Evolutionary conservation across 1,140 invertebrate species (phyloP), one percentile per base, ranked within the genome.

Genomic region (Drosophila nikananu): DNA sequence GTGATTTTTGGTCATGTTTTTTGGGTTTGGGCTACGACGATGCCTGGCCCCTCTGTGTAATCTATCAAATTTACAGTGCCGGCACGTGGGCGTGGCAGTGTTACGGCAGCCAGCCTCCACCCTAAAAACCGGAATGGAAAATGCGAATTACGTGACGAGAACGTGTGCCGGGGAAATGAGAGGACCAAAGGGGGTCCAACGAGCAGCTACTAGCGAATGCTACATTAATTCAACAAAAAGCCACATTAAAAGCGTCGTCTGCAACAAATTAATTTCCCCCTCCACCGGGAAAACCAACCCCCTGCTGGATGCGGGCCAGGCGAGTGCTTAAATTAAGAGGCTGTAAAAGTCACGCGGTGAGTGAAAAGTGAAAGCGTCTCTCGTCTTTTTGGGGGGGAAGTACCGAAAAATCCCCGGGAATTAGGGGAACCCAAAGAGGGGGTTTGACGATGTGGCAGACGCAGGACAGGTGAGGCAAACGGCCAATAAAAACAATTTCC

Each of bases 241-340:
- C 67, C 84, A 91, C 86, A 90, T 90, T 90, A 91, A 90, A 90
- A 91, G 65, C 74, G 79, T 82, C 86, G 86, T 91, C 86, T 91
- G 82, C 71, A 82, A 91, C 86, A 91, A 90, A 90, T 90, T 90
- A 91, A 90, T 91, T 90, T 90, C 65, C 73, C 54, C 48, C 17
- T 17, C 3, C 2, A 1, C 3, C 2, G 1, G 15, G 25, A 39
- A 39, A 39, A 23, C 35, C 17, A 41, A 5, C n/a, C 15, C 42
- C 32, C 48, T n/a, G 25, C 23, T 23, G 32, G 12, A 8, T 65
- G 27, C 27, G 42, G 27, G 49, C 41, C 63, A 25, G 46, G 71
- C 65, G 86, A 65, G 79, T 87, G 86, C 78, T 91, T 83, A 91
- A 90, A 86, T 90, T 91, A 90, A 90, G 86, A 91, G 86, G 86